Base-by-base conservation (phyloP, 2,888 invertebrate genomes). In the Eueremaeus valkanovi region DNA sequence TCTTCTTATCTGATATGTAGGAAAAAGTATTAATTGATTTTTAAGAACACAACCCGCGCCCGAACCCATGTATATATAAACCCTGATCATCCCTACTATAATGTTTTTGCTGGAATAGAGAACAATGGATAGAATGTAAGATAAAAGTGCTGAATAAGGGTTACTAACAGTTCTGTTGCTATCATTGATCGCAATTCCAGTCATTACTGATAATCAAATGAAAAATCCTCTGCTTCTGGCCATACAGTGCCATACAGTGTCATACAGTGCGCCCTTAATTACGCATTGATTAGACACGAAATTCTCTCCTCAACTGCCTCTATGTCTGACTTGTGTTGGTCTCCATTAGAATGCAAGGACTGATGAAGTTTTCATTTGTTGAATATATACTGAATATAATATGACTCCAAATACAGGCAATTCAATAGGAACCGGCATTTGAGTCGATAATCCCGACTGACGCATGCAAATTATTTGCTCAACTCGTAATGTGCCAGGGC, bases 371-470 rank as follows among this genome's bases (percentile, higher is more conserved):
- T 5, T 42, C 45, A 70, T 40, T 70, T 70, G 45, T 45, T 70
- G 45, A 40, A 70, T 42, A 70, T 8, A 55, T 45, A 27, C 27
- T 70, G 45, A 70, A 45, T 45, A 70, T 18, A 70, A 18, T 29
- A 42, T 42, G 36, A 21, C 21, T 9, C 24, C 27, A 21, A 29
- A 70, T 70, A 31, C 9, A 21, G n/a, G 36, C 13, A 18, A 36
- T n/a, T 29, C 27, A 27, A 70, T 24, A 45, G 36, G 18, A 42
- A 16, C 11, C n/a, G 27, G 42, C 70, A 27, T 45, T 42, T 16
- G 70, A 45, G 70, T 21, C 40, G 36, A 31, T 40, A 66, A 66
- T 66, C 40, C 40, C 40, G 36, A 18, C 58, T 58, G n/a, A n/a
- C n/a, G n/a, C n/a, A n/a, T n/a, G n/a, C n/a, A n/a, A n/a, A n/a